phyloP scores from a whole-genome alignment of 1,140 invertebrate species.

The Drusus annulatus region DNA sequence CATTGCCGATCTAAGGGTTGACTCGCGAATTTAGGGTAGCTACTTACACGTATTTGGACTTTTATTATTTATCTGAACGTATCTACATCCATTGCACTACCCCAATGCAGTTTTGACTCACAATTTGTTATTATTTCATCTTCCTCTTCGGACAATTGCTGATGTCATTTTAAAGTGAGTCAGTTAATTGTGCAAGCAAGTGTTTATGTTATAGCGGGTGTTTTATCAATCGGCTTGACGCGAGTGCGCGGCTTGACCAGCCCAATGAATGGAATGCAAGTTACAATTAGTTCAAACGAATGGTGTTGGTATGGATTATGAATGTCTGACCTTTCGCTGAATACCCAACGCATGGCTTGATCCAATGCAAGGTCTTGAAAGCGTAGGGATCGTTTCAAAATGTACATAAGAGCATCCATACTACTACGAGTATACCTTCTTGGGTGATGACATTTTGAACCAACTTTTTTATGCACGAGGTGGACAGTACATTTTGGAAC shows the following conservation, averaged over 20 bases:
- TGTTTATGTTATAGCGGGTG: slow-evolving; percentile 33
- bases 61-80: background rate
- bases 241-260: background rate
- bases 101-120: background rate
- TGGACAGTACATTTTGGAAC: too few species aligned
- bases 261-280: slow-evolving; percentile 32
- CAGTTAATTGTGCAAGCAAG: slow-evolving; percentile 27
- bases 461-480: too few species aligned
- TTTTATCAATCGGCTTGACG: slow-evolving; percentile 36
- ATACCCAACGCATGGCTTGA: slow-evolving; percentile 10
- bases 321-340: slow-evolving; percentile 19
- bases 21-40: too few species aligned
- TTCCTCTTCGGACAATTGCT: slow-evolving; percentile 6
- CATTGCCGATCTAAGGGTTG: too few species aligned
- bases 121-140: background rate
- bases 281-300: slow-evolving; percentile 32
- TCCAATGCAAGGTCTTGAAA: background rate
- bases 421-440: too few species aligned
- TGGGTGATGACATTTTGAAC: too few species aligned
- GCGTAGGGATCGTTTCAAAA: too few species aligned
- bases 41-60: too few species aligned
- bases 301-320: slow-evolving; percentile 3
- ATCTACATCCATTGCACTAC: background rate
- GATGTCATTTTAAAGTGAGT: background rate
- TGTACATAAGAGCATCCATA: too few species aligned